phyloP scores from a whole-genome alignment of 2,888 invertebrate genomes.

The Cantharis flavilabris region DNA sequence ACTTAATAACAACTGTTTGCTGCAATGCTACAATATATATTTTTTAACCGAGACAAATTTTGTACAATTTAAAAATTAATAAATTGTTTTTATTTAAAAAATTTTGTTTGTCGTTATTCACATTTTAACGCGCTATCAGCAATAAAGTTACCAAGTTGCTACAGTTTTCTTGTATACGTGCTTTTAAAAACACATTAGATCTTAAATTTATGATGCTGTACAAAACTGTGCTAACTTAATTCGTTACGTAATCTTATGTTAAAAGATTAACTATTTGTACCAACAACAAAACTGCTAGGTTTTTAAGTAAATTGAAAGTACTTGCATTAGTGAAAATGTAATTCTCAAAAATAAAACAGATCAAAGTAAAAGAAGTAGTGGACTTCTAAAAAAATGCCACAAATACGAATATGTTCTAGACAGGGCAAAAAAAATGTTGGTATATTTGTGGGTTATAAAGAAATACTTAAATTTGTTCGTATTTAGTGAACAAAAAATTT shows the following conservation, averaged over 20 bases:
- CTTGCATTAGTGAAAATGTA: background rate
- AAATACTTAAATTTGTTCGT: too few relatives aligned
- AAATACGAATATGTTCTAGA: too few relatives aligned
- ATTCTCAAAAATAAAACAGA: background rate
- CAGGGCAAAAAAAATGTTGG: too few relatives aligned
- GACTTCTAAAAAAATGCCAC: too few relatives aligned
- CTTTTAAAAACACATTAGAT: conserved; percentile 2
- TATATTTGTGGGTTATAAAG: too few relatives aligned
- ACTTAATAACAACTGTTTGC: background rate
- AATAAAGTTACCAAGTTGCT: conserved; percentile 2
- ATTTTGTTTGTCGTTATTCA: background rate
- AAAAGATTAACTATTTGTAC: background rate
- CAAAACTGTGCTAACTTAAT: conserved; percentile 2
- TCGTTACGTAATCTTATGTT: background rate
- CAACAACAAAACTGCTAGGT: background rate
- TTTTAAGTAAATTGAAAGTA: background rate
- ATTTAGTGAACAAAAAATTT: background rate
- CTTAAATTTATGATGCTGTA: background rate
- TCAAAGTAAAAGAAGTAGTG: background rate
- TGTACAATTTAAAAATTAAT: background rate
- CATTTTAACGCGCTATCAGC: background rate
- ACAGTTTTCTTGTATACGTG: conserved; percentile 2
- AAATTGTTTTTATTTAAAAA: background rate
- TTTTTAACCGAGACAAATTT: background rate
- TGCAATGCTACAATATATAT: background rate